These are phyloP conservation scores for Gorsachius goisagi DNA, from an alignment of 2,113 vertebrate genomes.

Conservation along the genomic window DNA sequence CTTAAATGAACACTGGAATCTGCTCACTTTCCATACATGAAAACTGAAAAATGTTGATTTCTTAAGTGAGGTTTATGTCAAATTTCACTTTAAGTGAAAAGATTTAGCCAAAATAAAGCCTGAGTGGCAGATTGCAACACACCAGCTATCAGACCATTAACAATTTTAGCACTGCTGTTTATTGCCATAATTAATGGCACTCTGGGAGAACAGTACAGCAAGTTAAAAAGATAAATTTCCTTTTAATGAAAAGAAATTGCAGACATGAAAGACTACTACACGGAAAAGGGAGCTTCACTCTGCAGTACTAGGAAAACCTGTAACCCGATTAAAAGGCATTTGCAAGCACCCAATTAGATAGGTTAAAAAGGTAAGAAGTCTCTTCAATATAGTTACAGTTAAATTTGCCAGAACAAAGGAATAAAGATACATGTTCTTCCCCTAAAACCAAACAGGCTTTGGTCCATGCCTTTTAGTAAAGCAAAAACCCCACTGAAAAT, in stretches of 20 bases:
- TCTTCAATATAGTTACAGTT: not conserved
- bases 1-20: not conserved
- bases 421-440: not conserved
- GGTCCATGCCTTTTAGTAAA: not conserved
- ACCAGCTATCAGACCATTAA: not conserved
- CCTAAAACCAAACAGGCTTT: not conserved
- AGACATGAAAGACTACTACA: not conserved
- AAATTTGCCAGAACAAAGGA: not conserved
- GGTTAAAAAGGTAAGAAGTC: not conserved
- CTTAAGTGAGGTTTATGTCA: not conserved
- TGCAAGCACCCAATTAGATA: not conserved
- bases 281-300: not conserved
- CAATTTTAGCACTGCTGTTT: not conserved
- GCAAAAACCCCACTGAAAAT: not conserved
- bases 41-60: not conserved
- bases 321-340: slow-evolving; percentile 12
- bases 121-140: not conserved
- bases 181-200: not conserved
- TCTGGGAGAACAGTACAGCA: not conserved
- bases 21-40: not conserved
- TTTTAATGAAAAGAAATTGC: not conserved
- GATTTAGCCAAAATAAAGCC: not conserved
- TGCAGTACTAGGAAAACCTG: not conserved
- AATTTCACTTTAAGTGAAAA: not conserved
- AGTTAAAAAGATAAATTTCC: slow-evolving; percentile 23